Conservation (phyloP, 2,888 invertebrate genomes). For the Gandaritis pyraliata region DNA sequence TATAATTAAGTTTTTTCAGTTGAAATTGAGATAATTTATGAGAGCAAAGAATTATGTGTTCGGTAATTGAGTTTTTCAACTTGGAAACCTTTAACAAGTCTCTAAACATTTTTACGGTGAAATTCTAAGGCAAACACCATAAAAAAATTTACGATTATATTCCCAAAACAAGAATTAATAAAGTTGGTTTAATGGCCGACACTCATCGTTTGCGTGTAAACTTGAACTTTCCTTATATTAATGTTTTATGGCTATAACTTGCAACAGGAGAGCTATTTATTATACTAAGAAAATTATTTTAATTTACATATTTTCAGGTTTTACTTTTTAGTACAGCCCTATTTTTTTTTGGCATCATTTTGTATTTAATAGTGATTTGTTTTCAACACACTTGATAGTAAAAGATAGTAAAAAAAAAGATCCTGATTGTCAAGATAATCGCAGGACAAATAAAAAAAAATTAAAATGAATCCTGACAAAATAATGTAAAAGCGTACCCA, state of each 20-base stretch:
- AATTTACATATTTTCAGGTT: too few species aligned
- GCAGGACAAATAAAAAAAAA: neutral
- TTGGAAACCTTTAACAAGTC: conserved; percentile 19
- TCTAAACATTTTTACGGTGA: conserved; percentile 12
- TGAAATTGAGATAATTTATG: too few species aligned
- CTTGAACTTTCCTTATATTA: conserved; percentile 18
- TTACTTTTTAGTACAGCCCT: too few species aligned
- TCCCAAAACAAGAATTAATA: conserved; percentile 30
- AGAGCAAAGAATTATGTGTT: conserved; percentile 9
- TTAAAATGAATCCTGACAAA: too few species aligned
- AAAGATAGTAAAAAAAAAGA: neutral
- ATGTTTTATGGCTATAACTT: conserved; percentile 4
- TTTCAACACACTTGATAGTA: too few species aligned
- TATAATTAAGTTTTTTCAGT: too few species aligned
- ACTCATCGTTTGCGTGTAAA: conserved; percentile 27
- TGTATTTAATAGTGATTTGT: too few species aligned
- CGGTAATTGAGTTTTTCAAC: conserved; percentile 21
- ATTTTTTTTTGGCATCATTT: too few species aligned
- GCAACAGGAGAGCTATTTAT: neutral
- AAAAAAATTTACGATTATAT: conserved; percentile 28
- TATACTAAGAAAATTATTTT: neutral
- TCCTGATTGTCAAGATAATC: too few species aligned
- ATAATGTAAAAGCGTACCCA: conserved; percentile 1
- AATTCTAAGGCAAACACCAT: conserved; percentile 17
- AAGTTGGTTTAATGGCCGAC: conserved; percentile 23